phyloP scores from a whole-genome alignment of 2,797 vertebrate genomes.

The Ceyx erithaca region DNA sequence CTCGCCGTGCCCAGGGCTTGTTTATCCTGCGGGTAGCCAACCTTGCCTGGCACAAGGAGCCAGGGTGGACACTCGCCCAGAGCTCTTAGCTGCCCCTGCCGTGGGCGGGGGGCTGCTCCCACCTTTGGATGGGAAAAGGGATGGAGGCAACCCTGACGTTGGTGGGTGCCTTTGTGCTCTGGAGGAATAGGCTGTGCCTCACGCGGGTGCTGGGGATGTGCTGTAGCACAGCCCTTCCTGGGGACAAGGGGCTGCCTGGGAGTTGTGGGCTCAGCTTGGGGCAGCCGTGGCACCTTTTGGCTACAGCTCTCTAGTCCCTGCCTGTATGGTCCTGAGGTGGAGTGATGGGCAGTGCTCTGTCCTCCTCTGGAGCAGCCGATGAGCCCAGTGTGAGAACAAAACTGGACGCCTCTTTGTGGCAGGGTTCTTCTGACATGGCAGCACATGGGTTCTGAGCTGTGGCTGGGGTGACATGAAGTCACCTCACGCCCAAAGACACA shows the following conservation, averaged over 20 bases:
- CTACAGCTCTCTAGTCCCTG: accelerated
- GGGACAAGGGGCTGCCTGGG: background rate
- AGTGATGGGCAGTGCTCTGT: background rate
- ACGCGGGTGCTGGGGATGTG: background rate
- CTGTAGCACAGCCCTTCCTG: background rate
- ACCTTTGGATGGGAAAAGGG: background rate
- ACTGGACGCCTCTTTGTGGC: slow-evolving; percentile 20
- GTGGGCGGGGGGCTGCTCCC: background rate
- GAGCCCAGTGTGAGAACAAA: background rate
- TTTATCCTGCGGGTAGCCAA: slow-evolving; percentile 1
- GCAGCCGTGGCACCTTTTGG: background rate
- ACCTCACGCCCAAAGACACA: background rate
- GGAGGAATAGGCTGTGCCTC: background rate
- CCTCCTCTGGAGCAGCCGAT: background rate
- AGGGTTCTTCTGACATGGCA: slow-evolving; percentile 35
- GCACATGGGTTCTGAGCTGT: background rate
- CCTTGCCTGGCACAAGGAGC: background rate
- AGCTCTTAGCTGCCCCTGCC: background rate
- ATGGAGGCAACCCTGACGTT: background rate
- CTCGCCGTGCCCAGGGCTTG: background rate
- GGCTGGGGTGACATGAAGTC: background rate
- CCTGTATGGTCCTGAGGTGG: accelerated
- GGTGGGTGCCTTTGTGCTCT: background rate
- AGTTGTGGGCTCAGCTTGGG: background rate
- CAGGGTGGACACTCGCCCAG: background rate